These are phyloP conservation scores for Psittacula cyanocephala DNA, from an alignment of 2,113 vertebrate genomes.

Conservation along the genomic window DNA sequence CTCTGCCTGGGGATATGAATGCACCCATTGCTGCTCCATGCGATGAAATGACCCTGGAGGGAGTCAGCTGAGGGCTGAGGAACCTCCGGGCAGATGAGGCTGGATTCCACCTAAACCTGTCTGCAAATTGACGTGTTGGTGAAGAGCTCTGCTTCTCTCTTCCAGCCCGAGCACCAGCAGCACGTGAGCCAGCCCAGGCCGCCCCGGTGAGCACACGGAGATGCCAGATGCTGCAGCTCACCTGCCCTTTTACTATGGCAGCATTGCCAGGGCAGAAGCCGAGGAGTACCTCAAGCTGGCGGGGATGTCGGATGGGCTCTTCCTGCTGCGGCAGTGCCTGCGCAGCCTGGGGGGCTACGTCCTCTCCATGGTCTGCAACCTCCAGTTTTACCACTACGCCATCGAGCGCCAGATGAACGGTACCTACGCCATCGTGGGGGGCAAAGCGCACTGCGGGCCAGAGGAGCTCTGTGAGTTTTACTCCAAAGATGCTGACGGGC, in stretches of 20 bases:
- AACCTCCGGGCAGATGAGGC: neutral
- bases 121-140: accelerated
- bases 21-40: neutral
- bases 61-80: neutral
- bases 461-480: conserved; percentile 95
- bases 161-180: neutral
- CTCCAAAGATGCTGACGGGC: conserved; percentile 89
- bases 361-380: conserved; percentile 85
- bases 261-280: conserved; percentile 88
- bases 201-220: neutral
- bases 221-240: conserved; percentile 90
- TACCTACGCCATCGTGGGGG: conserved; percentile 88
- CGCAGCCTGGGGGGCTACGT: conserved; percentile 94
- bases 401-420: conserved; percentile 93
- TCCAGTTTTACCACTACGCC: conserved; percentile 90
- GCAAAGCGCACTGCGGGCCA: conserved; percentile 90
- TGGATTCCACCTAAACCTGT: neutral
- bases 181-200: accelerated
- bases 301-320: conserved; percentile 91
- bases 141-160: neutral
- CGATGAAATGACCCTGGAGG: accelerated
- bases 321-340: conserved; percentile 92
- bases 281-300: conserved; percentile 93
- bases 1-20: neutral
- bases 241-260: conserved; percentile 95